A percentile compares a stretch with the other conserved stretches of the same genome.
Conservation (phyloP, 2,113 vertebrate species). For the Brachyhypopomus occidentalis region DNA sequence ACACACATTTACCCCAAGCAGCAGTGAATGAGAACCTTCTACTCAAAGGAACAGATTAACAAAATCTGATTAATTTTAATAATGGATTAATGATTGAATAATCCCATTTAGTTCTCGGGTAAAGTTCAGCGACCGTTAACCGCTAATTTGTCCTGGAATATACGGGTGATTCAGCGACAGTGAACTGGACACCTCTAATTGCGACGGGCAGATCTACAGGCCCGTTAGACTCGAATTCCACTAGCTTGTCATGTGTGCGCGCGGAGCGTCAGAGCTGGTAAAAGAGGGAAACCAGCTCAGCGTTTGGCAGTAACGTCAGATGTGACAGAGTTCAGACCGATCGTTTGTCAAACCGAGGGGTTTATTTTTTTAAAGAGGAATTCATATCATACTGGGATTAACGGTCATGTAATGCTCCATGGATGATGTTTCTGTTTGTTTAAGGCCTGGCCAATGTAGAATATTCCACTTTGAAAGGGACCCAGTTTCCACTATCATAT, state of each 20-base stretch:
- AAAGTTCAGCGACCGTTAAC: slow-evolving; percentile 13
- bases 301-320: slow-evolving; percentile 57
- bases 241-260: too few relatives aligned
- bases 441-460: slow-evolving; percentile 5
- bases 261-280: slow-evolving; percentile 31
- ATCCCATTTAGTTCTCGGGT: background rate
- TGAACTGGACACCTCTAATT: too few relatives aligned
- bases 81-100: background rate
- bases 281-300: slow-evolving; percentile 65
- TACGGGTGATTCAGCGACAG: too few relatives aligned
- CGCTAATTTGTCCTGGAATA: too few relatives aligned
- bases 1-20: background rate
- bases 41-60: slow-evolving; percentile 1
- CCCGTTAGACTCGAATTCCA: too few relatives aligned
- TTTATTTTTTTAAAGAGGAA: background rate
- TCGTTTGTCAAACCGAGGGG: background rate
- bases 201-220: too few relatives aligned
- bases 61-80: background rate
- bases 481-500: slow-evolving; percentile 16
- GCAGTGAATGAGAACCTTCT: background rate
- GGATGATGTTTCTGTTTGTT: slow-evolving; percentile 31
- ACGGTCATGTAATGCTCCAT: background rate
- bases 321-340: slow-evolving; percentile 22
- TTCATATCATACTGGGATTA: slow-evolving; percentile 2
- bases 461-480: background rate